Percentiles rank a stretch among this genome's conserved stretches.
These are phyloP conservation scores for Brachionichthys hirsutus DNA, from an alignment of 2,113 vertebrate genomes.

Conservation along the genomic window DNA sequence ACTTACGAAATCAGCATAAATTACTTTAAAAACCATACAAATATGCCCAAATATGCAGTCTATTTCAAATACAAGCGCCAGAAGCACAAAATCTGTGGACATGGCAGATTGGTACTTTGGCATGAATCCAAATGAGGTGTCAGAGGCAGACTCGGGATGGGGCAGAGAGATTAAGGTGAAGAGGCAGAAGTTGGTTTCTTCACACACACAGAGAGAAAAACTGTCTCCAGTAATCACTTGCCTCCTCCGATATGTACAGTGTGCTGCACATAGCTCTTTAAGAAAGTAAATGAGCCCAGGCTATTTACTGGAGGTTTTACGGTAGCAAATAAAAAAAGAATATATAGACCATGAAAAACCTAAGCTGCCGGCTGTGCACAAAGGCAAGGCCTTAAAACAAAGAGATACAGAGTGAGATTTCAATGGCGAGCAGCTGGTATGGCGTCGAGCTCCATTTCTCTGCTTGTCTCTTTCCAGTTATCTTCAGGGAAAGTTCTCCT, in stretches of 20 bases:
- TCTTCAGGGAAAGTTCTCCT: constrained; percentile 25
- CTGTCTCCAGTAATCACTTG: constrained; percentile 37
- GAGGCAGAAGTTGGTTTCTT: constrained; percentile 35
- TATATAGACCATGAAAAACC: constrained; percentile 68
- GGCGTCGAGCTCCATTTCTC: constrained; percentile 36
- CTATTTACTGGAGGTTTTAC: constrained; percentile 69
- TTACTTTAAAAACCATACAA: too few relatives aligned
- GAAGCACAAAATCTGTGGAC: constrained; percentile 35
- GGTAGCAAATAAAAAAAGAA: constrained; percentile 69
- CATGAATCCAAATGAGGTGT: constrained; percentile 47
- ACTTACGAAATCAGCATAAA: too few relatives aligned
- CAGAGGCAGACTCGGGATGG: constrained; percentile 22
- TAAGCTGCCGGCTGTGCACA: constrained; percentile 47
- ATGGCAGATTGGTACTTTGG: constrained; percentile 57
- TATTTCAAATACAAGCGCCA: constrained; percentile 21
- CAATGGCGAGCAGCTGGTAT: constrained; percentile 63
- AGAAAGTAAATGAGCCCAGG: constrained; percentile 51
- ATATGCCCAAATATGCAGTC: constrained; percentile 4
- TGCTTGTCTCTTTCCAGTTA: constrained; percentile 31
- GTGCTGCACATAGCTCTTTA: constrained; percentile 47
- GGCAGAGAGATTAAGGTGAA: constrained; percentile 38
- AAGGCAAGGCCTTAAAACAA: constrained; percentile 52
- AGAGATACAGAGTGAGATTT: constrained; percentile 52
- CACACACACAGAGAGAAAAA: constrained; percentile 18
- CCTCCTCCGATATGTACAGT: constrained; percentile 43